Evolutionary conservation across 2,888 invertebrate species (phyloP), one percentile per base, ranked within the genome.

Genomic region (Latheticus oryzae): DNA sequence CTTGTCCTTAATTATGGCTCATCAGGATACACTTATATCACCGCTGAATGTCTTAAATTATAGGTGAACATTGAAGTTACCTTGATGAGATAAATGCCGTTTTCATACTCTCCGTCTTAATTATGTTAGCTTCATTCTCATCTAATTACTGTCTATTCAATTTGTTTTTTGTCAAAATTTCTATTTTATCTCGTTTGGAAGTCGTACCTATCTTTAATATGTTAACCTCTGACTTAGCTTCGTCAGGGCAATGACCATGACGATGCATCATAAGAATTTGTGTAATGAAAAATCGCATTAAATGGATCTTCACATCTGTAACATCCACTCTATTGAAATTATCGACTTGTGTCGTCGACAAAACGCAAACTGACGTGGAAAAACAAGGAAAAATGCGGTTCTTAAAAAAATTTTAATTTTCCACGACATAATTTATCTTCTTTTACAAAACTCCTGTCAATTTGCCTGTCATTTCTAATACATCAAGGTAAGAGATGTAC

Each of bases 381-480:
- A 66, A 65, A 63, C 61, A 60, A 56, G 55, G 56, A 59, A 66
- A 70, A 43, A 43, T 32, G 33, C 15, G 21, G 13, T 28, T 26
- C 23, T 24, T 23, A 5, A 23, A 45, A 58, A 70, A 68, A 68
- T 67, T 73, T 75, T 75, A 74, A 76, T 75, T 76, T 76, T 70
- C 75, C 65, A 65, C 72, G 68, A 70, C 70, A 72, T 68, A 69
- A 77, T 77, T 76, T 70, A 74, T 76, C 76, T 76, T 76, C 75
- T 73, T 75, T 72, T 70, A 69, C 71, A 72, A 74, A 74, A 75
- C 70, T 71, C 71, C 72, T 76, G 78, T 78, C 78, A 78, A 78
- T 78, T 77, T 71, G 65, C 68, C 69, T 76, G 77, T 76, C 78
- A 76, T 75, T 73, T 76, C 73, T 74, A 77, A 78, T 78, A 77